Evolutionary conservation across 2,113 vertebrate species (phyloP).

Genomic region (Orycteropus afer): DNA sequence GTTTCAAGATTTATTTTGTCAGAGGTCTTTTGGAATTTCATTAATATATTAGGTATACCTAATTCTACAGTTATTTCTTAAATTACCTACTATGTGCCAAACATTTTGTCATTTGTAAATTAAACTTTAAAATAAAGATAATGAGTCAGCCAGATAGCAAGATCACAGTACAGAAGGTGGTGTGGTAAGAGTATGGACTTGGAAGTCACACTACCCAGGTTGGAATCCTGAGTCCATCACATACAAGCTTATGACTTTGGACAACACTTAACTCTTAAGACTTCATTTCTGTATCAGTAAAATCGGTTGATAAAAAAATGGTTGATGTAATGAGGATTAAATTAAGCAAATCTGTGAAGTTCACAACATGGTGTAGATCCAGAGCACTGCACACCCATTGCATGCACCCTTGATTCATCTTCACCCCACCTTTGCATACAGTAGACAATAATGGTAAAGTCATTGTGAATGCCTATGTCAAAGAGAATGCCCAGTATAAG

Average conservation of each 20-base stretch:
- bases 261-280: background rate
- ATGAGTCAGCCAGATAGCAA: background rate
- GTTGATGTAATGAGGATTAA: background rate
- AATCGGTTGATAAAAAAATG: background rate
- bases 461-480: background rate
- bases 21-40: background rate
- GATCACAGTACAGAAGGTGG: background rate
- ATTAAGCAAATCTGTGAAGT: background rate
- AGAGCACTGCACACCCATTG: background rate
- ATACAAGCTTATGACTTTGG: background rate
- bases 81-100: background rate
- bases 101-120: background rate
- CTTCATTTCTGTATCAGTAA: background rate
- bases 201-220: background rate
- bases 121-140: conserved; percentile 18
- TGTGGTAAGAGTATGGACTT: background rate
- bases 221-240: background rate
- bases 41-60: background rate
- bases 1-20: conserved; percentile 23
- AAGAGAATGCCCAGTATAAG: background rate
- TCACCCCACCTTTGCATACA: background rate
- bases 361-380: background rate
- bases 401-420: background rate
- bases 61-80: background rate
- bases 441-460: background rate